Conservation (phyloP, 2,797 vertebrate genomes). For the Lagorchestes hirsutus region DNA sequence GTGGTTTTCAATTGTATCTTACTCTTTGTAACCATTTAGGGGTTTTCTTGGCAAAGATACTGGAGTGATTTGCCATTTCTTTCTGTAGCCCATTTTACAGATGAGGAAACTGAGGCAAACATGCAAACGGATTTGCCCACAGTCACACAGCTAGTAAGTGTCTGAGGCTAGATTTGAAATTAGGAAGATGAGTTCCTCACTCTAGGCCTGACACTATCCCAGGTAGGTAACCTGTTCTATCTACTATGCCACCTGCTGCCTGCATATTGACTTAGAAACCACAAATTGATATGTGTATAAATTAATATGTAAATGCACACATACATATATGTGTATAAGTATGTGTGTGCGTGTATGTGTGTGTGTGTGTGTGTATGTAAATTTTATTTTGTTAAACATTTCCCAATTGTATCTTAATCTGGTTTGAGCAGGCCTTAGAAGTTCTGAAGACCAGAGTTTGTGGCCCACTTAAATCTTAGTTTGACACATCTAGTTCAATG, state of each 20-base stretch:
- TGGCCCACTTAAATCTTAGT: neutral
- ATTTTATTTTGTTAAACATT: neutral
- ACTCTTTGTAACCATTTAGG: neutral
- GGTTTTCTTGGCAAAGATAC: neutral
- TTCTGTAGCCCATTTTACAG: neutral
- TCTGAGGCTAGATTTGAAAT: neutral
- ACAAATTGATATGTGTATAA: neutral
- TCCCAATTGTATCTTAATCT: neutral
- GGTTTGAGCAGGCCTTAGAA: neutral
- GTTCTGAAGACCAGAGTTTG: neutral
- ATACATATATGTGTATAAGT: too few relatives aligned
- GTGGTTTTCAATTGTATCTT: neutral
- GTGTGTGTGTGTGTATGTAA: too few relatives aligned
- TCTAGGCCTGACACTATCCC: neutral
- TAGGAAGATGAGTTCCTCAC: neutral
- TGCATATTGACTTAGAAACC: neutral
- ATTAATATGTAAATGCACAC: too few relatives aligned
- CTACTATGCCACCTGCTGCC: neutral
- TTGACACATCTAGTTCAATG: neutral
- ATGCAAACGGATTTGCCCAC: neutral
- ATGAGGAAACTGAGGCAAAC: neutral
- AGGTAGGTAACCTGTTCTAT: neutral
- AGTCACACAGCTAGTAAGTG: neutral
- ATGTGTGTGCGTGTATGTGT: too few relatives aligned
- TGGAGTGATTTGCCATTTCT: neutral